Base-by-base conservation (phyloP, 2,888 invertebrate species). In the Phengaris alcon region DNA sequence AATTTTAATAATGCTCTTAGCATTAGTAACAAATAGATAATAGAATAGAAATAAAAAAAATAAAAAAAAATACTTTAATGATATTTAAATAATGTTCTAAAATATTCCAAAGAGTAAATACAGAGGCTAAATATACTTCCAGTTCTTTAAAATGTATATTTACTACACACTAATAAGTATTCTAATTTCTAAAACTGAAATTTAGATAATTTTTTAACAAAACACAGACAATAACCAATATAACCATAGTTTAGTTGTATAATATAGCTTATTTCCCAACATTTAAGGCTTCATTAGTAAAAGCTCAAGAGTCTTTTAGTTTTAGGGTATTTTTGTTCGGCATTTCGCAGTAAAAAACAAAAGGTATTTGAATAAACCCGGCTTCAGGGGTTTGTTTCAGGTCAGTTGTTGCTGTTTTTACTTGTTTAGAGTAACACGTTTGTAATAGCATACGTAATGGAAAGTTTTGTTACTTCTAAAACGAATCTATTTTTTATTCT, bases 361-460 rank as follows among this genome's bases (percentile, higher is more conserved):
- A 59, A 59, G 57, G 59, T 59, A 59, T 59, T 59, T 59, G 22
- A 59, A 35, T 59, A 59, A 10, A 57, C 35, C 59, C 59, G 57
- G 22, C 9, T 59, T 35, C 22, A 52, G 22, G 10, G 59, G 59
- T 5, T 59, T 59, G 12, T 59, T 59, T 4, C 59, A 59, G 64
- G 12, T 64, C 64, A 35, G 64, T 35, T 64, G 35, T 64, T 64
- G 64, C 64, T 64, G 35, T 64, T 35, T 35, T 64, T 64, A 64
- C 35, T 35, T 64, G 22, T 64, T 64, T 64, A 35, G 35, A 35
- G 2, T 6, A 6, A 52, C 2, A 64, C 22, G 12, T 64, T 64
- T 64, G 35, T 64, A 64, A 64, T 12, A 35, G 64, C 64, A 64
- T 64, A 59, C 52, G 12, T 52, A 9, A 12, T 35, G 10, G 35